These are phyloP conservation scores for Istiophorus platypterus DNA, from an alignment of 2,113 vertebrate species.

Conservation along the genomic window DNA sequence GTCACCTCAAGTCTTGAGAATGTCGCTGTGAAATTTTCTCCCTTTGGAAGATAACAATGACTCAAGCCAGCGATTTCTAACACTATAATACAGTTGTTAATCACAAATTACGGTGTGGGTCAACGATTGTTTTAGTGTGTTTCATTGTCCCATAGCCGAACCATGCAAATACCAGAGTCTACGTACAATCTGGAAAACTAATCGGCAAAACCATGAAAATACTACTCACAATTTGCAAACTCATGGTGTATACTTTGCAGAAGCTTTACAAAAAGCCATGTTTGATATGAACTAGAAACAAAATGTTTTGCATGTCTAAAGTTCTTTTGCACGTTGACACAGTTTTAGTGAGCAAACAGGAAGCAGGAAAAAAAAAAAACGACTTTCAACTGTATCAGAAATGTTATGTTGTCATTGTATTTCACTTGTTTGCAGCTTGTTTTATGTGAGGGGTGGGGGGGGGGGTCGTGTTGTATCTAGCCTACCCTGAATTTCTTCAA, in stretches of 20 bases:
- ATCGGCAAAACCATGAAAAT: background rate
- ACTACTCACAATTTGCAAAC: conserved; percentile 18
- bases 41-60: conserved; percentile 13
- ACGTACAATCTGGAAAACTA: background rate
- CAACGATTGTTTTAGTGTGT: background rate
- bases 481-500: conserved; percentile 8
- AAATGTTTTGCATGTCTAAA: conserved; percentile 60
- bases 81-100: background rate
- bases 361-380: conserved; percentile 5
- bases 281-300: conserved; percentile 4
- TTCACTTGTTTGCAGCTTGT: conserved; percentile 37
- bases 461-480: conserved; percentile 17
- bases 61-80: background rate
- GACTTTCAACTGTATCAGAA: conserved; percentile 7
- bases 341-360: conserved; percentile 15
- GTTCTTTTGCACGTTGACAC: conserved; percentile 44
- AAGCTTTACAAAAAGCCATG: conserved; percentile 55
- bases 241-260: conserved; percentile 37
- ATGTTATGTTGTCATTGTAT: conserved; percentile 11
- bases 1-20: conserved; percentile 20
- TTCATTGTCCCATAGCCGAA: conserved; percentile 13
- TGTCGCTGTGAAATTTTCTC: conserved; percentile 47
- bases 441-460: conserved; percentile 7
- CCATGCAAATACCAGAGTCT: background rate
- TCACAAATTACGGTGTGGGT: conserved; percentile 5